These are phyloP conservation scores for Gavialis gangeticus DNA, from an alignment of 2,113 vertebrate genomes.

Conservation along the genomic window DNA sequence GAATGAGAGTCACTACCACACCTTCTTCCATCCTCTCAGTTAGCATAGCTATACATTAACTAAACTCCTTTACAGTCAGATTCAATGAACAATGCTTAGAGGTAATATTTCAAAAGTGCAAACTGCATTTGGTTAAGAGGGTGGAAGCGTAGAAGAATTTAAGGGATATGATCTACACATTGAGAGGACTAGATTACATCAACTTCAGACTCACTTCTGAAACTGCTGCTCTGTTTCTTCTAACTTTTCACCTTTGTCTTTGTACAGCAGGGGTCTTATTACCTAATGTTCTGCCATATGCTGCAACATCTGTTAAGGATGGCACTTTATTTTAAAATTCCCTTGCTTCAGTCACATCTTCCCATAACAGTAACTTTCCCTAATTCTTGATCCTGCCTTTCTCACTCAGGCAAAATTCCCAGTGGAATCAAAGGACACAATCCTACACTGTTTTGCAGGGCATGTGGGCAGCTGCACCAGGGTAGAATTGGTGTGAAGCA, in stretches of 20 bases:
- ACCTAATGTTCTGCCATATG: conserved; percentile 48
- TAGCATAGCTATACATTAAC: neutral
- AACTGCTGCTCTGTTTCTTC: neutral
- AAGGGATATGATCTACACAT: neutral
- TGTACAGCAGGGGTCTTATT: conserved; percentile 8
- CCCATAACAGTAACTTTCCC: neutral
- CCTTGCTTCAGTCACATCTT: neutral
- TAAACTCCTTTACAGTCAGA: neutral
- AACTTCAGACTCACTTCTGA: neutral
- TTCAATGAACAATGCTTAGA: neutral
- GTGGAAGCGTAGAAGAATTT: neutral
- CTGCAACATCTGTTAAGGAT: conserved; percentile 16
- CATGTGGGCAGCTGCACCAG: neutral
- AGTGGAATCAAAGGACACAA: neutral
- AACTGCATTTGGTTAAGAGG: neutral
- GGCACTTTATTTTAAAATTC: conserved; percentile 15
- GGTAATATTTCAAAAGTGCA: neutral
- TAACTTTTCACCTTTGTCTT: conserved; percentile 7
- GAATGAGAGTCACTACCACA: too few species aligned
- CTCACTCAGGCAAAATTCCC: neutral
- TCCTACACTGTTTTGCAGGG: neutral
- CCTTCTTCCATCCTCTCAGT: too few species aligned
- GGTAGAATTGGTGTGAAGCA: neutral
- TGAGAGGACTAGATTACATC: neutral
- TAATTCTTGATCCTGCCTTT: neutral